Evolutionary conservation across 2,797 vertebrate species (phyloP).

Genomic region (Nyctalus aviator): DNA sequence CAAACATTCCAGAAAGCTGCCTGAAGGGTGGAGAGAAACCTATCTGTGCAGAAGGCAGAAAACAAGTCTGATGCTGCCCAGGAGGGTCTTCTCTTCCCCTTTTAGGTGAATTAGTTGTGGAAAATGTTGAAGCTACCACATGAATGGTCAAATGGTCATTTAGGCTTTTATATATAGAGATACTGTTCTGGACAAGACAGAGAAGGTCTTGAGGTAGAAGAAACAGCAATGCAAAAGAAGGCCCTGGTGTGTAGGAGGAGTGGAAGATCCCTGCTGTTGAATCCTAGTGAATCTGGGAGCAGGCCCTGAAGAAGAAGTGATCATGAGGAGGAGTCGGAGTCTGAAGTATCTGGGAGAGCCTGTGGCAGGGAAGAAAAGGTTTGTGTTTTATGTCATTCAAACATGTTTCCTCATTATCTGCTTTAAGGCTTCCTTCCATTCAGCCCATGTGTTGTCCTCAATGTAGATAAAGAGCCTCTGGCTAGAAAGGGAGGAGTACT

Average conservation of each 20-base stretch:
- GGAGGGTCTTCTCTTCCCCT: background rate
- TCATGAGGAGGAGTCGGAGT: background rate
- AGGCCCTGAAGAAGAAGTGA: background rate
- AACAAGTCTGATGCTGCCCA: background rate
- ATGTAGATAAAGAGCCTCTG: background rate
- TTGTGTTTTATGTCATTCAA: background rate
- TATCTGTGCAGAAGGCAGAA: background rate
- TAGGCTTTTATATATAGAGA: too few species aligned
- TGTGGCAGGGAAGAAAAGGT: background rate
- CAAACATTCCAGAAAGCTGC: background rate
- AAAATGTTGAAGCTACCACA: background rate
- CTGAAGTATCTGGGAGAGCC: background rate
- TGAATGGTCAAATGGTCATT: too few species aligned
- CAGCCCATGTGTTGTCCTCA: background rate
- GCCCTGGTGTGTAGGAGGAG: background rate
- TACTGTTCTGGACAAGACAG: too few species aligned
- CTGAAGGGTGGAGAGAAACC: fast-evolving
- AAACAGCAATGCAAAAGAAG: background rate
- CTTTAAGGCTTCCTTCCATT: background rate
- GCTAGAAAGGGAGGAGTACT: background rate
- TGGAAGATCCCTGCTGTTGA: background rate
- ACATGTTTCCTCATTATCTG: background rate
- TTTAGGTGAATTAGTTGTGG: background rate
- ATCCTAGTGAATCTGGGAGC: background rate
- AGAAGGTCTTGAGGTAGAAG: background rate